Base-by-base conservation (phyloP, 2,888 invertebrate genomes). In the Plutella xylostella region DNA sequence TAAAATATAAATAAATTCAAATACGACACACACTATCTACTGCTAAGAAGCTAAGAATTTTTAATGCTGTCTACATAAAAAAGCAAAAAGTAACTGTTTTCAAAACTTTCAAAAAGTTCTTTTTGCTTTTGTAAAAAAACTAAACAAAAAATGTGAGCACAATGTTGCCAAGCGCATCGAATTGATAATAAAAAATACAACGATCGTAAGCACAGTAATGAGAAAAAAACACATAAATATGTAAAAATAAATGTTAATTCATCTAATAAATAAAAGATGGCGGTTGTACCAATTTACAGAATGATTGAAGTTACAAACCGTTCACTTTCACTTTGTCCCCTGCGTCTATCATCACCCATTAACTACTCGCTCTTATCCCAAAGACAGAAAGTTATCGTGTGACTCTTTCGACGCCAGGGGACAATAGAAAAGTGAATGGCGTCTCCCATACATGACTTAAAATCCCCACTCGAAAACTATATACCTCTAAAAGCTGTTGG, bases 401-500 rank as follows among this genome's bases (percentile, higher is more conserved):
- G 11, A 37, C 18, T n/a, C n/a, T n/a, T n/a, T n/a, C n/a, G n/a
- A n/a, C n/a, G n/a, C n/a, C n/a, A n/a, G n/a, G n/a, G n/a, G n/a
- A n/a, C n/a, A n/a, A n/a, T n/a, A n/a, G n/a, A n/a, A n/a, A n/a
- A n/a, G n/a, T n/a, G n/a, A n/a, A n/a, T n/a, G n/a, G n/a, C n/a
- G n/a, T n/a, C n/a, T n/a, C n/a, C n/a, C n/a, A n/a, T n/a, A n/a
- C n/a, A n/a, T n/a, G n/a, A n/a, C n/a, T n/a, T n/a, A n/a, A n/a
- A n/a, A n/a, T 19, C 18, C 19, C 18, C 20, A 18, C 18, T 9
- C 20, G 18, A 15, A 37, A 15, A 40, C 19, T 28, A 18, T n/a
- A 31, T 84, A 96, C 96, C 92, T 96, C 96, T 56, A 96, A 76
- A 33, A 95, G 85, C 68, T 95, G 95, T 58, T 94, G 94, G 63